Evolutionary conservation across 2,113 vertebrate species (phyloP).

Genomic region (Chaetops frenatus): DNA sequence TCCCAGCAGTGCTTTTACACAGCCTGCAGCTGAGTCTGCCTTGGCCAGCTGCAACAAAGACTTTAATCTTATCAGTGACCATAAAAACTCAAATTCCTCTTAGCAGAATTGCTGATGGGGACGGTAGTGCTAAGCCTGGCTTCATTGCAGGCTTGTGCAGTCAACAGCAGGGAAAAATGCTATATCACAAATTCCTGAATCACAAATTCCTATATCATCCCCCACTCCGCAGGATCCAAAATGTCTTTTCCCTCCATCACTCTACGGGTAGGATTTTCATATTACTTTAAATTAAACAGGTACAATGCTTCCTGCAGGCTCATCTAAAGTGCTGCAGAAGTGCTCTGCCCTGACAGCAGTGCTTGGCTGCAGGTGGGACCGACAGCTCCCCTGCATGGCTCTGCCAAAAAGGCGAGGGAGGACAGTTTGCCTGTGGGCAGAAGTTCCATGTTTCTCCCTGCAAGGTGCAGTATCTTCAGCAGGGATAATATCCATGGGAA

Average conservation of each 20-base stretch:
- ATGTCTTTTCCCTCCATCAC: not conserved
- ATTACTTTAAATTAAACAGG: not conserved
- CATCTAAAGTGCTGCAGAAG: not conserved
- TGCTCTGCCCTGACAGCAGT: not conserved
- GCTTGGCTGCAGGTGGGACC: not conserved
- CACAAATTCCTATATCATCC: not conserved
- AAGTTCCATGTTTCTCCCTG: not conserved
- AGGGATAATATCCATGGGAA: not conserved
- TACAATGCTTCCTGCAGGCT: not conserved
- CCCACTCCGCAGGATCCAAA: not conserved
- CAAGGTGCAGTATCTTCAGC: not conserved
- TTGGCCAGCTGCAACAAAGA: constrained; percentile 19
- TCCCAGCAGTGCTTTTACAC: not conserved
- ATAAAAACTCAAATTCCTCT: constrained; percentile 60
- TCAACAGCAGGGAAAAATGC: constrained; percentile 1
- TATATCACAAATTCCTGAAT: constrained; percentile 42
- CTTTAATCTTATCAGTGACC: constrained; percentile 65
- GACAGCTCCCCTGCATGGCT: not conserved
- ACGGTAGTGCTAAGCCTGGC: constrained; percentile 55
- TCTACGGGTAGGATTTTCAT: not conserved
- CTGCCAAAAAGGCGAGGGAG: fast-evolving
- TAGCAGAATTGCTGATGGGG: constrained; percentile 57
- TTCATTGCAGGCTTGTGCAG: not conserved
- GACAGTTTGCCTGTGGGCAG: not conserved
- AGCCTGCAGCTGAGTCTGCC: not conserved